Evolutionary conservation across 2,797 vertebrate genomes (phyloP).

Genomic region (Enteromius thamalakanensis): DNA sequence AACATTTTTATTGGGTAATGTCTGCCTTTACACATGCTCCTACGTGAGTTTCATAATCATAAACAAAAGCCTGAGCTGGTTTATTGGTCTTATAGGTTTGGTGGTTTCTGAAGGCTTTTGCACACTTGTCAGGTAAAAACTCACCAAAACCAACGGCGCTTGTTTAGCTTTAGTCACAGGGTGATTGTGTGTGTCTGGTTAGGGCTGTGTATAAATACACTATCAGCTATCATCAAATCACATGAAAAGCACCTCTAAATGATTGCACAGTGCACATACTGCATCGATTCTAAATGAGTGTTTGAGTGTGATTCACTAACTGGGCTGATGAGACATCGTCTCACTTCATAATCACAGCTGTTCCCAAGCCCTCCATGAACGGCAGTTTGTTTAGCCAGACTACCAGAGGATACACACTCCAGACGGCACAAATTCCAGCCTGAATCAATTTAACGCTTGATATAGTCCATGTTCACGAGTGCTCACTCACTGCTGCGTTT

Average conservation of each 20-base stretch:
- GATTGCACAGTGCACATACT: slow-evolving; percentile 4
- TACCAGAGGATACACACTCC: slow-evolving; percentile 63
- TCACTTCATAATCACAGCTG: slow-evolving; percentile 52
- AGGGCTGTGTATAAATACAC: background rate
- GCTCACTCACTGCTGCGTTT: background rate
- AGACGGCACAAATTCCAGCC: slow-evolving; percentile 69
- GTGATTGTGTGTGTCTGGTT: background rate
- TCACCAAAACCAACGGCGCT: background rate
- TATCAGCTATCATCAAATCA: background rate
- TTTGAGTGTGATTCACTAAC: slow-evolving; percentile 14
- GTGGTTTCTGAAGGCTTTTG: background rate
- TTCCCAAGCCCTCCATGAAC: slow-evolving; percentile 67
- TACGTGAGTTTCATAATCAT: background rate
- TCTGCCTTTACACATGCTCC: background rate
- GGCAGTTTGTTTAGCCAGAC: slow-evolving; percentile 72
- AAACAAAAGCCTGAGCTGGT: background rate
- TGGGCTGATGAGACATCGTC: slow-evolving; percentile 24
- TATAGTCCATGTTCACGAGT: slow-evolving; percentile 62
- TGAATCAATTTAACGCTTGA: slow-evolving; percentile 69
- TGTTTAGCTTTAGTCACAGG: background rate
- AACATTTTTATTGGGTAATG: background rate
- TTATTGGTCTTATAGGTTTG: background rate
- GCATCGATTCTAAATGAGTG: background rate
- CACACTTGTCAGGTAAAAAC: background rate
- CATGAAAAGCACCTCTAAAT: background rate